Evolutionary conservation across 2,888 invertebrate genomes (phyloP), one percentile per base, ranked within the genome.

Genomic region (Rhagium mordax): DNA sequence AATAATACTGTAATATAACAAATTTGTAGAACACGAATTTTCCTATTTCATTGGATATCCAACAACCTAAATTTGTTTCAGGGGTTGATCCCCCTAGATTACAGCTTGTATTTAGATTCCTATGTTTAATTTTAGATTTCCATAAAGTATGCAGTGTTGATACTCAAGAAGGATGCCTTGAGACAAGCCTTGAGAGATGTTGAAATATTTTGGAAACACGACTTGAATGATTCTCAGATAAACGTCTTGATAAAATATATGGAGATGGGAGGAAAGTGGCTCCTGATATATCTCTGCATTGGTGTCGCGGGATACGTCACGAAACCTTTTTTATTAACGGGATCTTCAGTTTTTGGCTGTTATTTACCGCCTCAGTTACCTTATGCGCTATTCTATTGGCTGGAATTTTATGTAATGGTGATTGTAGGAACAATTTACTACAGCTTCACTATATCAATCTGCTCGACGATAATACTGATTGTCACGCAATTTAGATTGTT

Each of bases 401-500:
- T 62, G 2, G 62, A 62, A 24, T 13, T 47, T 0, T 21, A 62
- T 15, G 13, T 41, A 6, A 1, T 48, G 15, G 5, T 48, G 8
- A 15, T 62, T 7, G 6, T n/a, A 2, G 13, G 7, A 8, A 3
- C n/a, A 8, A 13, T 24, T 8, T 62, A 29, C 4, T 13, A 8
- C 5, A 21, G 48, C 8, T 47, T 24, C 47, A 62, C n/a, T 10
- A 7, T 62, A 4, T 18, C 49, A n/a, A 24, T 62, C 18, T 48
- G 16, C 8, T 48, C 62, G 4, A 16, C 21, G 0, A 62, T 62
- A 7, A 24, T 49, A 4, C 20, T 48, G 15, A 49, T 21, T n/a
- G 62, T 27, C 0, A 6, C 5, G 15, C 78, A 78, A 47, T 78
- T 78, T 51, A 74, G 74, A 41, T 73, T 74, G 24, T 60, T 78